These are phyloP conservation scores for Hemichromis elongatus DNA, from an alignment of 2,113 vertebrate genomes.

Conservation along the genomic window DNA sequence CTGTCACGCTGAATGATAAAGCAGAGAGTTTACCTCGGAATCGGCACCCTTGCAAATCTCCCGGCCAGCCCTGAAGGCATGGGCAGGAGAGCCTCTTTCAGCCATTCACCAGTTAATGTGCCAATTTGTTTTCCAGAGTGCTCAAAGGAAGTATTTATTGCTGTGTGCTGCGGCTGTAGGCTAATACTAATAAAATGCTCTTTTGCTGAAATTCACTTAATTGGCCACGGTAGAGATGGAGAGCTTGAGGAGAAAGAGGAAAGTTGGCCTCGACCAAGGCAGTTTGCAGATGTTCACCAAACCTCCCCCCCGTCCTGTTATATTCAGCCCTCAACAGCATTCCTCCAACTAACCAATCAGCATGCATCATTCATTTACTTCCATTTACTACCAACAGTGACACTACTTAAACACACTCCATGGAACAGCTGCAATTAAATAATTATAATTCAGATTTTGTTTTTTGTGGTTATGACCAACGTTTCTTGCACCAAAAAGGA, in stretches of 20 bases:
- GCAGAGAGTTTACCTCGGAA: conserved; percentile 79
- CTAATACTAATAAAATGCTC: conserved; percentile 95
- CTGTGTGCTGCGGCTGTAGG: conserved; percentile 76
- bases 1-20: conserved; percentile 80
- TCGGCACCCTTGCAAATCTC: conserved; percentile 79
- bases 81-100: conserved; percentile 69
- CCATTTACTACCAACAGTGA: not conserved
- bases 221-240: conserved; percentile 88
- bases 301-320: conserved; percentile 10
- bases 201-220: conserved; percentile 92
- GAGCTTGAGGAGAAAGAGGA: conserved; percentile 53
- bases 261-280: conserved; percentile 51
- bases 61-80: conserved; percentile 76
- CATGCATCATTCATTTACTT: not conserved
- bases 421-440: not conserved
- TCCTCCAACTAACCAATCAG: not conserved
- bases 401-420: not conserved
- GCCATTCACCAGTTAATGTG: conserved; percentile 79
- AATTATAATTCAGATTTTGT: not conserved
- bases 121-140: conserved; percentile 79
- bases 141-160: conserved; percentile 87
- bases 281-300: conserved; percentile 74
- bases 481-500: not conserved
- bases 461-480: not conserved
- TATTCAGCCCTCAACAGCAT: not conserved